phyloP scores from a whole-genome alignment of 2,797 vertebrate species.

The Glyptemys insculpta region DNA sequence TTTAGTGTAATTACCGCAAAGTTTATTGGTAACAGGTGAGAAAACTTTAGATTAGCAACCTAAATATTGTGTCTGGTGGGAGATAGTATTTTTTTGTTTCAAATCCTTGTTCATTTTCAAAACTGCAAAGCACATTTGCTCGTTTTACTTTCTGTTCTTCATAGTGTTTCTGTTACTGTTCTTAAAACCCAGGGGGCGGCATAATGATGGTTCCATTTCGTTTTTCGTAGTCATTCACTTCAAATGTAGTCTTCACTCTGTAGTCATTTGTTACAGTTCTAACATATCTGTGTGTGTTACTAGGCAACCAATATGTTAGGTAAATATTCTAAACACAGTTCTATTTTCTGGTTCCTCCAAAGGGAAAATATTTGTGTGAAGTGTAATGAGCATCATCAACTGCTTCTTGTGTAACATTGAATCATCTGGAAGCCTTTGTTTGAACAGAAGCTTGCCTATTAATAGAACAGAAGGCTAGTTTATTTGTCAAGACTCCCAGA shows the following conservation, averaged over 20 bases:
- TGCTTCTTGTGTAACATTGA: not conserved
- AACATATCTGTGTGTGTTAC: not conserved
- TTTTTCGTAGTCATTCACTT: not conserved
- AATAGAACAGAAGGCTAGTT: not conserved
- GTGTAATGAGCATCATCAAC: not conserved
- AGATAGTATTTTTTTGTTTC: not conserved
- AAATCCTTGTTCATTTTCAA: not conserved
- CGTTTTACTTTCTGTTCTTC: not conserved
- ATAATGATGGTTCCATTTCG: not conserved
- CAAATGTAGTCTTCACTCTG: not conserved
- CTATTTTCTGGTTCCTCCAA: not conserved
- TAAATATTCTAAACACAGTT: not conserved
- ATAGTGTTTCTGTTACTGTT: not conserved
- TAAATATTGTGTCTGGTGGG: not conserved
- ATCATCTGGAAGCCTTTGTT: not conserved
- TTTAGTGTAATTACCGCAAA: not conserved
- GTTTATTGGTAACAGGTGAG: not conserved
- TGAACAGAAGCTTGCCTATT: not conserved
- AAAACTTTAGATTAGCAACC: not conserved
- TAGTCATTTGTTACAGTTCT: not conserved
- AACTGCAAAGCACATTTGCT: fast-evolving
- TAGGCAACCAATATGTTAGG: not conserved
- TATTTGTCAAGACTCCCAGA: not conserved
- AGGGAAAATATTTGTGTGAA: not conserved
- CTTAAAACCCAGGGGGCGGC: not conserved